Evolutionary conservation across 2,888 invertebrate genomes (phyloP).

Genomic region (Noctuana brunneofusca): DNA sequence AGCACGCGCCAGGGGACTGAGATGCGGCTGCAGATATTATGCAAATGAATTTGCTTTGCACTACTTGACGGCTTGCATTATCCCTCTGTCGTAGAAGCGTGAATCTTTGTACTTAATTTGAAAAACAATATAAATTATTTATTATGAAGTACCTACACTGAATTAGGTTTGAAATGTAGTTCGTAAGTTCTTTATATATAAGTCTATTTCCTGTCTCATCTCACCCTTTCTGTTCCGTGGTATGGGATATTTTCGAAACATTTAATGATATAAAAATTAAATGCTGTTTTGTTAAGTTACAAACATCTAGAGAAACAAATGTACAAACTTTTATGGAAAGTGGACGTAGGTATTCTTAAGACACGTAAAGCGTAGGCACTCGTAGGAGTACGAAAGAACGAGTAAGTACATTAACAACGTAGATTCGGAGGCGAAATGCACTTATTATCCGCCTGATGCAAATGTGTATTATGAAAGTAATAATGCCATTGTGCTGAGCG

Average conservation of each 20-base stretch:
- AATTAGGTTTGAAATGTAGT: neutral
- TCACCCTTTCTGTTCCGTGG: no score
- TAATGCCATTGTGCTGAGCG: slow-evolving; percentile 22
- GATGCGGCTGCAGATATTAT: slow-evolving; percentile 53
- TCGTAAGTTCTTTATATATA: no score
- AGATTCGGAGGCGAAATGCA: slow-evolving; percentile 25
- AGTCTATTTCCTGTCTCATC: no score
- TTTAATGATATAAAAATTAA: no score
- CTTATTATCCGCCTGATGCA: slow-evolving; percentile 43
- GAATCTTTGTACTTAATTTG: neutral
- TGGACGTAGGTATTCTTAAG: no score
- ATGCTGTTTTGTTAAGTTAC: no score
- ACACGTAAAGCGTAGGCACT: neutral
- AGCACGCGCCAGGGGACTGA: slow-evolving; percentile 46
- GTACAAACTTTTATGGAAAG: no score
- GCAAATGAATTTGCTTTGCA: slow-evolving; percentile 57
- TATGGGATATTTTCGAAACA: no score
- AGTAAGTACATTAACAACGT: neutral
- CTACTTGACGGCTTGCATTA: slow-evolving; percentile 58
- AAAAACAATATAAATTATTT: neutral
- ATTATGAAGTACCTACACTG: no score
- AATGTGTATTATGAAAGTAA: slow-evolving; percentile 36
- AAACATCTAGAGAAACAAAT: no score
- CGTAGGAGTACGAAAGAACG: neutral
- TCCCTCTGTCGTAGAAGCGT: slow-evolving; percentile 43